Evolutionary conservation across 2,888 invertebrate species (phyloP).

Genomic region (Protophormia terraenovae): DNA sequence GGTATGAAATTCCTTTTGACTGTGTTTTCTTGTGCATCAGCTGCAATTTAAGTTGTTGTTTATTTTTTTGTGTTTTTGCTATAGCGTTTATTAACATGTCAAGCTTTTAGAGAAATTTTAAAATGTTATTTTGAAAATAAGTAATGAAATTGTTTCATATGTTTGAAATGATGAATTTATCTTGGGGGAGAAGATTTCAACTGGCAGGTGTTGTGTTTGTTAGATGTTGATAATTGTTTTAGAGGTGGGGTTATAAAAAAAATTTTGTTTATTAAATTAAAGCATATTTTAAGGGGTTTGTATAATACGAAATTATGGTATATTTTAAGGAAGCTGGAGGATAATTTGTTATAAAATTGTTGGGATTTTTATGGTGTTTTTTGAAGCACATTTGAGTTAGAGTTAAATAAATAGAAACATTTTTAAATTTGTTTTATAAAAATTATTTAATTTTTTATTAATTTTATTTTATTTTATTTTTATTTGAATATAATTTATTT

Average conservation of each 20-base stretch:
- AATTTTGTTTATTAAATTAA: slow-evolving; percentile 2
- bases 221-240: neutral
- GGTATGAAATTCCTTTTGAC: slow-evolving; percentile 6
- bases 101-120: slow-evolving; percentile 41
- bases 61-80: neutral
- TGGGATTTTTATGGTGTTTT: no score
- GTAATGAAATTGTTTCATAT: slow-evolving; percentile 17
- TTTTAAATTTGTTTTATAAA: no score
- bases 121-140: neutral
- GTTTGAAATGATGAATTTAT: slow-evolving; percentile 44
- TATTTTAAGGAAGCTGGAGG: no score
- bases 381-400: no score
- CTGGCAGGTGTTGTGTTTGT: neutral
- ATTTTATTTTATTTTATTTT: no score
- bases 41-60: slow-evolving; percentile 4
- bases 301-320: neutral
- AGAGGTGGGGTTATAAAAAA: no score
- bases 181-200: neutral
- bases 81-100: slow-evolving; percentile 60
- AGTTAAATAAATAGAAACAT: no score
- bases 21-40: slow-evolving; percentile 35
- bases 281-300: slow-evolving; percentile 2
- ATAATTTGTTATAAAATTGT: no score
- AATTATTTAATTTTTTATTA: no score
- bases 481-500: no score